Evolutionary conservation across 2,113 vertebrate genomes (phyloP).

Genomic region (Archilochus colubris): DNA sequence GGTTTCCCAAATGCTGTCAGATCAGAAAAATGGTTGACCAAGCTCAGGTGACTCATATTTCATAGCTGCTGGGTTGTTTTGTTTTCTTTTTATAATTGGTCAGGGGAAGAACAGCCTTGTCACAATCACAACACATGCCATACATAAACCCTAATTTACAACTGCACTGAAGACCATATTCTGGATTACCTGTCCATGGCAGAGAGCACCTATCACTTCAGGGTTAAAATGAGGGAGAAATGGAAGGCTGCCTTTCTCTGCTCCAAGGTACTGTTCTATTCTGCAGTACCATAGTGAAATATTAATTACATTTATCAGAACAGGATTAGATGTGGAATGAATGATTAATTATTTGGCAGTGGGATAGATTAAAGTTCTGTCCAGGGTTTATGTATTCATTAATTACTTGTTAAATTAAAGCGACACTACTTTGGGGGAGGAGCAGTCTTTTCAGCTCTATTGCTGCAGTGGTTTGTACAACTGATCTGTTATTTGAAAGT

Average conservation of each 20-base stretch:
- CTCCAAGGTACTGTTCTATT: conserved; percentile 11
- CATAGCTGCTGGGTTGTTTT: background rate
- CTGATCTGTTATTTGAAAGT: background rate
- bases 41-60: background rate
- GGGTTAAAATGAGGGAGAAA: background rate
- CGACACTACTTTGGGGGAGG: background rate
- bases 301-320: conserved; percentile 63
- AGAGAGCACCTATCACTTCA: background rate
- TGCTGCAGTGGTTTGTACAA: conserved; percentile 6
- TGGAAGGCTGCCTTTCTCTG: background rate
- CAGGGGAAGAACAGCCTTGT: background rate
- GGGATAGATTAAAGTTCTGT: conserved; percentile 50
- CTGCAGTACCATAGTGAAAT: conserved; percentile 46
- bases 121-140: background rate
- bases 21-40: conserved; percentile 6
- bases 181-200: background rate
- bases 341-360: conserved; percentile 56
- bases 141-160: background rate
- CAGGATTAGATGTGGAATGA: conserved; percentile 39
- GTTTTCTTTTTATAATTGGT: background rate
- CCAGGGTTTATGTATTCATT: conserved; percentile 44
- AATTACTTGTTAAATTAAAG: conserved; percentile 58
- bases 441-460: background rate
- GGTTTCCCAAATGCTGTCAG: background rate
- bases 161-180: background rate